Evolutionary conservation across 2,888 invertebrate genomes (phyloP).

Genomic region (Lamellibrachia columna): DNA sequence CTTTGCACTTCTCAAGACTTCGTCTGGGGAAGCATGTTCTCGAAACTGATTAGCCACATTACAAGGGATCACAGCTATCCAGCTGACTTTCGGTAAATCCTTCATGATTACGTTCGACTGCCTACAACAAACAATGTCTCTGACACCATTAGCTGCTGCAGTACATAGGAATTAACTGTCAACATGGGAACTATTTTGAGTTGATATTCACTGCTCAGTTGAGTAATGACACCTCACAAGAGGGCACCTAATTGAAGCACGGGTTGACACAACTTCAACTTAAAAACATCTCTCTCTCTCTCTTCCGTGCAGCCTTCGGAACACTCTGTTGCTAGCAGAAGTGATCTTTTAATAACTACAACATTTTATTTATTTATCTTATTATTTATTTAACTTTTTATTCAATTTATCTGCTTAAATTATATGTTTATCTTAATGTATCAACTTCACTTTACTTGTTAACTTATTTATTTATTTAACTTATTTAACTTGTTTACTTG

Average conservation of each 20-base stretch:
- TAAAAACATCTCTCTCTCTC: no score
- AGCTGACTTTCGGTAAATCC: not conserved
- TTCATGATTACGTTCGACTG: not conserved
- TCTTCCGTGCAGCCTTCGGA: no score
- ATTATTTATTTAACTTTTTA: no score
- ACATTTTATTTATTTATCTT: no score
- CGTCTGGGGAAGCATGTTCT: not conserved
- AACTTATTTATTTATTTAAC: no score
- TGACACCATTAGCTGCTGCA: not conserved
- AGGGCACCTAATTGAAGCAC: not conserved
- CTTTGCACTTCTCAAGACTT: not conserved
- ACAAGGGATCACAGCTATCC: not conserved
- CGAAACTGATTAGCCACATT: not conserved
- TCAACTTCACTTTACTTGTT: no score
- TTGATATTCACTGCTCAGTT: not conserved
- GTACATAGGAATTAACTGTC: not conserved
- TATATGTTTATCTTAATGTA: no score
- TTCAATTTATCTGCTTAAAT: no score
- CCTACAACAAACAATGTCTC: not conserved
- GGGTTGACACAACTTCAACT: not conserved
- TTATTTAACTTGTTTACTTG: no score
- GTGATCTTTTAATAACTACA: no score
- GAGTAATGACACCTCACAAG: not conserved
- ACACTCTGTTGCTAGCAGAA: no score
- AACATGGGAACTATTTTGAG: constrained; percentile 5